Base-by-base conservation (phyloP, 2,888 invertebrate species). In the Oligia fasciuncula region DNA sequence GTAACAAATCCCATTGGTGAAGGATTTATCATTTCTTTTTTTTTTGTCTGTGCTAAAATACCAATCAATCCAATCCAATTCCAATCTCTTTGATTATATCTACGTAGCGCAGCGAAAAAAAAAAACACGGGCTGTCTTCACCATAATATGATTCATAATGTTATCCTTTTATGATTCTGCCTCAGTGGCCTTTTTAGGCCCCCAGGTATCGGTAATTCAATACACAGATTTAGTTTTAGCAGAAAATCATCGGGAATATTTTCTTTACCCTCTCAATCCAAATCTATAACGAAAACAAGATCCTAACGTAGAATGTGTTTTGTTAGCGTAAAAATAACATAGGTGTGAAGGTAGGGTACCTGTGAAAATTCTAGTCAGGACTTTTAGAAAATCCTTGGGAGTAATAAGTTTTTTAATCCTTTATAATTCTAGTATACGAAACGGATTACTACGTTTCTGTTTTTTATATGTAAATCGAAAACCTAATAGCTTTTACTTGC, bases 351-450 rank as follows among this genome's bases (percentile, higher is more conserved):
- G 57, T 54, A 57, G 1, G 72, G 40, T 40, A 40, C 40, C 40
- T 80, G 75, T 70, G 76, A 79, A 79, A 84, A 85, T 84, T 57
- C 74, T 79, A 76, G 79, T 74, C 77, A 74, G 69, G 73, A 80
- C 79, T 81, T 57, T 71, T 72, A n/a, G 72, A 46, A 80, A 80
- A 85, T 88, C 76, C 76, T n/a, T n/a, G n/a, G n/a, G n/a, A n/a
- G n/a, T n/a, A n/a, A n/a, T n/a, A n/a, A n/a, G n/a, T n/a, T n/a
- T n/a, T n/a, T n/a, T n/a, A n/a, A n/a, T n/a, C n/a, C n/a, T n/a
- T n/a, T n/a, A n/a, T n/a, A n/a, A n/a, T n/a, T n/a, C n/a, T n/a
- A n/a, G n/a, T n/a, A n/a, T n/a, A n/a, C n/a, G n/a, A n/a, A n/a
- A n/a, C n/a, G 19, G 11, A 40, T 78, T 49, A 14, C 14, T 49